Evolutionary conservation across 2,797 vertebrate species (phyloP).

Genomic region (Muscicapa striata): DNA sequence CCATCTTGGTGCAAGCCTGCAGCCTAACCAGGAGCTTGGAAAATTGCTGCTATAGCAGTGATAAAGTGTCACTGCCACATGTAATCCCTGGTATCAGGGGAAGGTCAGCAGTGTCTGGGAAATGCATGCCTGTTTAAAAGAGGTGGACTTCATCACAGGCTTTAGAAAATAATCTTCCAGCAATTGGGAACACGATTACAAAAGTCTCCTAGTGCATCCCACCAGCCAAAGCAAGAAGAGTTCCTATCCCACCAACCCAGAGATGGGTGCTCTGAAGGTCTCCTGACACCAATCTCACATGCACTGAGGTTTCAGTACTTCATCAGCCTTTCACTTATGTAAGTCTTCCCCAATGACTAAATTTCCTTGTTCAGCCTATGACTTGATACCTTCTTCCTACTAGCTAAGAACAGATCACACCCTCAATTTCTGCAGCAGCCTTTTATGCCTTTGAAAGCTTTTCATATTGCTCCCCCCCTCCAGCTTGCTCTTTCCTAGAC

Average conservation of each 20-base stretch:
- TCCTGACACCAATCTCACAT: background rate
- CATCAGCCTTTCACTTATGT: background rate
- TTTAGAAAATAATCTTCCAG: background rate
- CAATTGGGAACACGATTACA: background rate
- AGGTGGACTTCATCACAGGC: background rate
- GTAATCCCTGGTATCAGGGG: background rate
- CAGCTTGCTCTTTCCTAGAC: slow-evolving; percentile 27
- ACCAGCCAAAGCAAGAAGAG: background rate
- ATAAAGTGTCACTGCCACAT: background rate
- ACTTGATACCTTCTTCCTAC: background rate
- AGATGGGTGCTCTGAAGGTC: background rate
- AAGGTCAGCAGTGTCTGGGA: background rate
- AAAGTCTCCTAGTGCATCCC: background rate
- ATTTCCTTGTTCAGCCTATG: background rate
- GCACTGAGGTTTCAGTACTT: background rate
- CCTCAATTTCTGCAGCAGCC: background rate
- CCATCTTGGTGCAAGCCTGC: background rate
- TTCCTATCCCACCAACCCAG: background rate
- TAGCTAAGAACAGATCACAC: slow-evolving; percentile 6
- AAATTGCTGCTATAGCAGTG: background rate
- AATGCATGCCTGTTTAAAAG: background rate
- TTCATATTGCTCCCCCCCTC: background rate
- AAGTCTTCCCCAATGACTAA: background rate
- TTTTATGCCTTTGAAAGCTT: slow-evolving; percentile 31
- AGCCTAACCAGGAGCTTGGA: background rate